These are phyloP conservation scores for Oryzias melastigma DNA, from an alignment of 2,113 vertebrate species.

Conservation along the genomic window DNA sequence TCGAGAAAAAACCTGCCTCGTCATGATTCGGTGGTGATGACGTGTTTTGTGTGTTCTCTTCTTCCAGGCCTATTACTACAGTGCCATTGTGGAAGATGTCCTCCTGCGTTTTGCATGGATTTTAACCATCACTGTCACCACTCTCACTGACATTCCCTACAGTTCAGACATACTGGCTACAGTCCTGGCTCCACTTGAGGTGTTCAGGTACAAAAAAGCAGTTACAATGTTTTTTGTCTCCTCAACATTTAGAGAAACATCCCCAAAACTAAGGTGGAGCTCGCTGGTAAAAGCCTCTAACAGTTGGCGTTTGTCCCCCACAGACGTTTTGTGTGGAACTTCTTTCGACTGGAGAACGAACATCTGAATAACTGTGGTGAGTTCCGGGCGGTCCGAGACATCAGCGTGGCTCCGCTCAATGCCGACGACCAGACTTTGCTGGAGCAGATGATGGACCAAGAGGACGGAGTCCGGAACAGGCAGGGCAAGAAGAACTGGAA, in stretches of 20 bases:
- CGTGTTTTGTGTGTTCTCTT: neutral
- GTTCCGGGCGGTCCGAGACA: conserved; percentile 96
- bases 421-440: conserved; percentile 96
- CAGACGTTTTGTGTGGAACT: conserved; percentile 99
- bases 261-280: neutral
- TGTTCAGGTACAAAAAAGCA: conserved; percentile 84
- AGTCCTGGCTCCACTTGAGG: conserved; percentile 91
- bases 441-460: conserved; percentile 99
- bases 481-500: conserved; percentile 95
- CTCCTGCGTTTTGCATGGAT: conserved; percentile 95
- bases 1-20: neutral
- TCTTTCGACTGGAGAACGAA: conserved; percentile 97
- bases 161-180: conserved; percentile 87
- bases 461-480: conserved; percentile 94
- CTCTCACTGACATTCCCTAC: conserved; percentile 57
- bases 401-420: conserved; percentile 95
- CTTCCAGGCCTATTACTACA: conserved; percentile 84
- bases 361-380: conserved; percentile 99
- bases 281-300: no score
- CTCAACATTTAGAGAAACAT: neutral
- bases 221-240: neutral
- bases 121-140: conserved; percentile 85
- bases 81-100: conserved; percentile 95
- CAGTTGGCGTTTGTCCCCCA: neutral
- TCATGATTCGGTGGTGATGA: neutral